phyloP scores from a whole-genome alignment of 2,888 invertebrate species.

The Cecidostiba fungosa region DNA sequence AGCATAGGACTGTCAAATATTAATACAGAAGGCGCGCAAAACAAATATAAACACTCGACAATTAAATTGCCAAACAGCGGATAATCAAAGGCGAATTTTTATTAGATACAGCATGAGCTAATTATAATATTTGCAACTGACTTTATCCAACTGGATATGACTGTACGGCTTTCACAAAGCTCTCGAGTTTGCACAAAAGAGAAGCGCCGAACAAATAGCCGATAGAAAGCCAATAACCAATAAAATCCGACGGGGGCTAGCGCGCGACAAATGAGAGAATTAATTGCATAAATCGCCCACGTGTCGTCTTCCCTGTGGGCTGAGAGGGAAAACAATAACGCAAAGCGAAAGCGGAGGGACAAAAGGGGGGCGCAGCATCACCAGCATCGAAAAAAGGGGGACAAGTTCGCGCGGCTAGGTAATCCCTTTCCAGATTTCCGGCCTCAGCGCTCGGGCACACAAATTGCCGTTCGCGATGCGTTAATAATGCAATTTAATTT shows the following conservation, averaged over 20 bases:
- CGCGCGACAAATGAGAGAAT: conserved; percentile 76
- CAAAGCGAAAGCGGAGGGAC: conserved; percentile 16
- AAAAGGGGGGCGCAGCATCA: conserved; percentile 32
- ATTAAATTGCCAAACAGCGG: conserved; percentile 48
- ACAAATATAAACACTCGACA: neutral
- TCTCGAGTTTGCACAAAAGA: conserved; percentile 28
- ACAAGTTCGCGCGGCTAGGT: conserved; percentile 60
- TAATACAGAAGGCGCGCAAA: neutral
- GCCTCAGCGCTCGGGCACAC: conserved; percentile 67
- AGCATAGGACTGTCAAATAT: neutral
- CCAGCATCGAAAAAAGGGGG: neutral
- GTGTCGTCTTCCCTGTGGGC: conserved; percentile 54
- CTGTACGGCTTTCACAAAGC: neutral
- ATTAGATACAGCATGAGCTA: conserved; percentile 5
- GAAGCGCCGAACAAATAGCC: conserved; percentile 46
- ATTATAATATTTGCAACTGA: conserved; percentile 47
- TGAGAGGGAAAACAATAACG: conserved; percentile 55
- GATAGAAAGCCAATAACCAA: conserved; percentile 73
- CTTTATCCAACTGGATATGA: conserved; percentile 24
- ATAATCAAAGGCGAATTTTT: conserved; percentile 62
- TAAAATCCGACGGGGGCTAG: conserved; percentile 72
- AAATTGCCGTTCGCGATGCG: conserved; percentile 74
- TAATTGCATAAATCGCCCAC: conserved; percentile 76
- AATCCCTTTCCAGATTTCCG: conserved; percentile 76
- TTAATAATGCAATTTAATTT: conserved; percentile 77